Base-by-base conservation (phyloP, 2,113 vertebrate genomes). In the Platycercus adscitus region DNA sequence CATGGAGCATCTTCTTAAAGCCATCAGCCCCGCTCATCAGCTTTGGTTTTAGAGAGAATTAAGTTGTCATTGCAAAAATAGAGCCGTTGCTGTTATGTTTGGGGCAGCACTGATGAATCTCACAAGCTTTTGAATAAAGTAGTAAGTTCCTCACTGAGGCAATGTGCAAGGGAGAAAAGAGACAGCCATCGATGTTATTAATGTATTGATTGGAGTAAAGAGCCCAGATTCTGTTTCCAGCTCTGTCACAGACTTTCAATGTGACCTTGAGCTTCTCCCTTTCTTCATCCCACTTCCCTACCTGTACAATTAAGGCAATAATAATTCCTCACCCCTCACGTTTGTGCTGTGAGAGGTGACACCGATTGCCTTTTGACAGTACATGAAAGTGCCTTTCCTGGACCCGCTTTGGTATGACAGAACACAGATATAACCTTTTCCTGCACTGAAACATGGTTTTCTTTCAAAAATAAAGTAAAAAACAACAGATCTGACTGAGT, bases 31-130 rank as follows among this genome's bases (percentile, higher is more conserved):
- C 28, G 4, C 55, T 55, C 91, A 14, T 0, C 35, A 33, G 13
- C 86, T 55, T 29, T 6, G 44, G 17, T 47, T 7, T 25, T 13
- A 11, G 46, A 31, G 17, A 77, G 49, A 33, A 64, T 4, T 33
- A 7, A 44, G 55, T 23, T 3, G 0, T 0, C 29, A 24, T 9
- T 47, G 69, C 55, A 49, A 29, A 49, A n/a, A 17, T 0, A 6
- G 66, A 41, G 63, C 26, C 1, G 0, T 2, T 10, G 29, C 70
- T 9, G 6, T 5, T 39, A 4, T 13, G 61, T 44, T 71, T 43
- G 8, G 76, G 69, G 85, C 44, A 46, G 55, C 3, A 2, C 55
- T 60, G 49, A 77, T 78, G 9, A 20, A 83, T 53, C 71, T 77
- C 86, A 46, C 3, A 0, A 35, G 86, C 17, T 21, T 83, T 75